Percentiles rank a stretch among this genome's conserved stretches.
Conservation (phyloP, 1,140 invertebrate genomes). For the Dreissena rostriformis region DNA sequence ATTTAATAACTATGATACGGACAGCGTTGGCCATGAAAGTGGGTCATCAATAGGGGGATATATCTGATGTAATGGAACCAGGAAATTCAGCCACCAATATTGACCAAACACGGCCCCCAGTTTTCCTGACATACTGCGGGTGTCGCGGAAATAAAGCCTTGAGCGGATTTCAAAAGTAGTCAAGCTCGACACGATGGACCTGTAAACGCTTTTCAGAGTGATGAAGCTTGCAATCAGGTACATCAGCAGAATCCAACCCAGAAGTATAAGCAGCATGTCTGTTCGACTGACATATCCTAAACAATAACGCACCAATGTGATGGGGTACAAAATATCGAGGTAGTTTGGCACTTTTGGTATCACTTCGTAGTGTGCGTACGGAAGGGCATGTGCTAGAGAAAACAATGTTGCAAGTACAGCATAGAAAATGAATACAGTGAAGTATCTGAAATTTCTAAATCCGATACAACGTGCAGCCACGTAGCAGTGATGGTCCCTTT, state of each 20-base stretch:
- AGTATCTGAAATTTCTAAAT: constrained; percentile 93
- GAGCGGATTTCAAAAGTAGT: constrained; percentile 65
- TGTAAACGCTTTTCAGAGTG: constrained; percentile 34
- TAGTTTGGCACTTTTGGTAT: constrained; percentile 44
- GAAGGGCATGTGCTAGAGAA: constrained; percentile 36
- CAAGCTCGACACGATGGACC: constrained; percentile 49
- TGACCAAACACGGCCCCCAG: constrained; percentile 62
- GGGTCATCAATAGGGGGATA: constrained; percentile 62
- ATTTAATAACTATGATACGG: too few relatives aligned
- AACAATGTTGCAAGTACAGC: constrained; percentile 30
- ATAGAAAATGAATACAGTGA: constrained; percentile 89
- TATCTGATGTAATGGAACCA: constrained; percentile 61
- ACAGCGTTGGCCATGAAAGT: constrained; percentile 54
- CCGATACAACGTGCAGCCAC: constrained; percentile 96
- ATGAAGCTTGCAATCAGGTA: constrained; percentile 41
- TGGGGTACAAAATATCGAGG: constrained; percentile 41
- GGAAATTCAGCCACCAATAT: constrained; percentile 62
- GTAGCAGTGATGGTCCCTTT: constrained; percentile 95
- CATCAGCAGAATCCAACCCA: constrained; percentile 50
- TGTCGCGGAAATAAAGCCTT: constrained; percentile 58
- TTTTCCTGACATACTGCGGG: constrained; percentile 48
- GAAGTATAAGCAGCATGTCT: constrained; percentile 6
- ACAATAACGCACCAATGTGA: constrained; percentile 36
- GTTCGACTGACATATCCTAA: constrained; percentile 35
- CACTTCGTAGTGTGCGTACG: constrained; percentile 44